Conservation (phyloP, 1,140 invertebrate species). For the Portunus trituberculatus region DNA sequence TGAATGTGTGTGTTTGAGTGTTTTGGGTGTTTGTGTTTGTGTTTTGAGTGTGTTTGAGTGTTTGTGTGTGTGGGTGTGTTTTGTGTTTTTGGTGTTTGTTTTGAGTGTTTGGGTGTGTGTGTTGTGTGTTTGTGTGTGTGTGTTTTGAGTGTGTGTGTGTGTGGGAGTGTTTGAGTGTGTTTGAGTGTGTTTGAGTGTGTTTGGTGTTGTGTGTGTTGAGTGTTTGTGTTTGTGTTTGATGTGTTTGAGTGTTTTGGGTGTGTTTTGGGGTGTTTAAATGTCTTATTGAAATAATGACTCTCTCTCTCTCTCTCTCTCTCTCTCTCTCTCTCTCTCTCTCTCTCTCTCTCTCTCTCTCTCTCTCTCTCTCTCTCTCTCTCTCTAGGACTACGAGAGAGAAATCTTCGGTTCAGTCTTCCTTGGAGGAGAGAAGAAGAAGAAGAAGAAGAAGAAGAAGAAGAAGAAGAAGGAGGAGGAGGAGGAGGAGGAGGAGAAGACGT, state of each 20-base stretch:
- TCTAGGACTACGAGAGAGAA: not conserved
- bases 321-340: not conserved
- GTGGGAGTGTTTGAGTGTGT: not conserved
- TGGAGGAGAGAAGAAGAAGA: not conserved
- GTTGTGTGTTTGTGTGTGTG: not conserved
- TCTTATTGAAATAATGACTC: not conserved
- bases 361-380: constrained; percentile 18
- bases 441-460: not conserved
- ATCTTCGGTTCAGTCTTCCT: constrained; percentile 30
- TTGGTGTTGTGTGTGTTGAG: too few relatives aligned
- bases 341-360: not conserved
- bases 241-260: too few relatives aligned
- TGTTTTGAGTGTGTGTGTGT: not conserved
- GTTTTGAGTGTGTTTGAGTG: not conserved
- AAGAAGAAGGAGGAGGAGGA: not conserved
- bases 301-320: constrained; percentile 15
- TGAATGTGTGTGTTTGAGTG: too few relatives aligned
- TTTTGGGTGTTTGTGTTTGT: not conserved
- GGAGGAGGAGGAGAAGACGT: too few relatives aligned
- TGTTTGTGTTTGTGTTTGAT: too few relatives aligned
- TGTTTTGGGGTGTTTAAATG: too few relatives aligned
- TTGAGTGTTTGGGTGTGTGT: not conserved
- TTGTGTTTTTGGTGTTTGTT: too few relatives aligned
- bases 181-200: not conserved
- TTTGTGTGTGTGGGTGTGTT: not conserved